Percentiles rank a stretch among this genome's conserved stretches.
These are phyloP conservation scores for Galbula dea DNA, from an alignment of 2,113 vertebrate genomes.

Conservation along the genomic window DNA sequence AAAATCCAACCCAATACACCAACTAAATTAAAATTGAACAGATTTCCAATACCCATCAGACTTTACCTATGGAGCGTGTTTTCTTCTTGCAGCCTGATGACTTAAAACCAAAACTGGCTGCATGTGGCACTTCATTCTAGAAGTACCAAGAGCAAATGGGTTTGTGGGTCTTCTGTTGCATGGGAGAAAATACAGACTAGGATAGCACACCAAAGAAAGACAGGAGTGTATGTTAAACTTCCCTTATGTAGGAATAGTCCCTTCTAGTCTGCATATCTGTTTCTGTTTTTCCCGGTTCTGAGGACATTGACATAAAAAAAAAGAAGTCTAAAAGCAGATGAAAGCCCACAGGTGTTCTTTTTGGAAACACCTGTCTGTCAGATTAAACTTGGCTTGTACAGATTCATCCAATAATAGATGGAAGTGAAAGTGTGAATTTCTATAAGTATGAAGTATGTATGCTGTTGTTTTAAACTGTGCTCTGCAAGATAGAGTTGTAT, in stretches of 20 bases:
- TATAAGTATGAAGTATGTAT: not conserved
- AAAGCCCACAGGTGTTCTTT: not conserved
- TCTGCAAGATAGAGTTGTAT: not conserved
- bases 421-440: not conserved
- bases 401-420: not conserved
- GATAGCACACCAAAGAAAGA: not conserved
- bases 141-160: not conserved
- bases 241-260: not conserved
- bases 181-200: not conserved
- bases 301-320: not conserved
- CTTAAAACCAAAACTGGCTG: not conserved
- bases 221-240: not conserved
- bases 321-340: not conserved
- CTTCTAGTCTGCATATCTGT: not conserved
- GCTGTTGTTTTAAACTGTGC: not conserved
- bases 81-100: not conserved
- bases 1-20: constrained; percentile 7
- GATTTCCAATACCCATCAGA: not conserved
- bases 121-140: not conserved
- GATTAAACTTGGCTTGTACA: not conserved
- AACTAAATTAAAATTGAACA: constrained; percentile 45
- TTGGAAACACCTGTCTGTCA: not conserved
- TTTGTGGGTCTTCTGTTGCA: not conserved
- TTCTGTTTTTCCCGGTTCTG: not conserved
- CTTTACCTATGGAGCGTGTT: not conserved